phyloP scores from a whole-genome alignment of 2,888 invertebrate species.

The Amitus sp. region DNA sequence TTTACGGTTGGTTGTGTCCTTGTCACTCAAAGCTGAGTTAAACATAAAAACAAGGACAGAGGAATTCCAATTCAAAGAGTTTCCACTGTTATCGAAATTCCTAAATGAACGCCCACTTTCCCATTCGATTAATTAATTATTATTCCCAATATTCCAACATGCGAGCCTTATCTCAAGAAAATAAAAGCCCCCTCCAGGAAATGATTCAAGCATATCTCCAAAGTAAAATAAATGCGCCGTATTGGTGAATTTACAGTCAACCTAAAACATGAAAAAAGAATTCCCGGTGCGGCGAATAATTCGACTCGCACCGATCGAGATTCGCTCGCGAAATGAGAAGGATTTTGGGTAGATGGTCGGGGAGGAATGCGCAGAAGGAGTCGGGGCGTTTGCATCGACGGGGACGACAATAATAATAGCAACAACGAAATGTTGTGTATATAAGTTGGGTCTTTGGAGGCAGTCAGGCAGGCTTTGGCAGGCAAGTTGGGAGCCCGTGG shows the following conservation, averaged over 20 bases:
- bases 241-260: conserved; percentile 26
- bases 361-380: conserved; percentile 20
- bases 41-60: no score
- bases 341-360: conserved; percentile 16
- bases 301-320: conserved; percentile 30
- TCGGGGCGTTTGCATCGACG: no score
- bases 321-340: conserved; percentile 29
- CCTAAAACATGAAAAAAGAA: conserved; percentile 26
- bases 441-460: conserved; percentile 38
- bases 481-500: conserved; percentile 16
- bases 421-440: conserved; percentile 21
- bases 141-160: no score
- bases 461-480: conserved; percentile 40
- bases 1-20: no score
- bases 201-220: no score
- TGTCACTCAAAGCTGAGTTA: no score
- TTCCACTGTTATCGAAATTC: no score
- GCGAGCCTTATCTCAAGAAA: no score
- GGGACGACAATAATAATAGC: conserved; percentile 45
- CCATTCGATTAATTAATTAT: no score
- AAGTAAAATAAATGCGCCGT: neutral
- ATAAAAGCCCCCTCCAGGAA: no score
- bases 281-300: conserved; percentile 31
- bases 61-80: no score
- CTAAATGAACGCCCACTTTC: no score